Evolutionary conservation across 2,797 vertebrate genomes (phyloP), one percentile per base, ranked within the genome.

Genomic region (Tokudaia tokunoshimensis): DNA sequence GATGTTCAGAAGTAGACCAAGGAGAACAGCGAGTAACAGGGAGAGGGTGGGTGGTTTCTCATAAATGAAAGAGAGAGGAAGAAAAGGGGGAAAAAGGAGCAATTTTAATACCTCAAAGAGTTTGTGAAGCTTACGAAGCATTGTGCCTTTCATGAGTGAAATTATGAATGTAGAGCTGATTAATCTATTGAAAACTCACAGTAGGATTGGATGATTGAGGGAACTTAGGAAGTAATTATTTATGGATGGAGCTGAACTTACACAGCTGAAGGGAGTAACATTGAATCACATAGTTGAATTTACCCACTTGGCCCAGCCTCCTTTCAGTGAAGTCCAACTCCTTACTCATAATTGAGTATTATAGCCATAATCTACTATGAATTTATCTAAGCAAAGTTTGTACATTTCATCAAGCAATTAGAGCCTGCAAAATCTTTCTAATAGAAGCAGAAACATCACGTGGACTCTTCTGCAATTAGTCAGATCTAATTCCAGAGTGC

Each of bases 321-420:
- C 34, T 17, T 91, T 55, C 83, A 55, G 72, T 29, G 11, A 31
- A 94, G 57, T 20, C 37, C 37, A 79, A 17, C 34, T 13, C 61
- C 34, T 93, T 63, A 55, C 81, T 96, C 72, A 67, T 50, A 76
- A 92, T 92, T 82, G 97, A 96, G 61, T 89, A 92, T 92, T 90
- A 70, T 0, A 20, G 34, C 19, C 83, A 86, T 63, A 65, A 95
- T 50, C 20, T 67, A 34, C 50, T 87, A 72, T 63, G 86, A 75
- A 92, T 91, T 94, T 89, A 89, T 91, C 41, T 83, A 94, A 89
- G 78, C 72, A 63, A 92, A 93, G 94, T 92, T 44, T 95, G 84
- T 83, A 52, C 34, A 79, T 92, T 86, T 52, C 70, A 82, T 75
- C 72, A 95, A 95, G 83, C 74, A 94, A 95, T 70, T 92, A 63